Conservation (phyloP, 2,113 vertebrate species). For the Crotalus helleri region DNA sequence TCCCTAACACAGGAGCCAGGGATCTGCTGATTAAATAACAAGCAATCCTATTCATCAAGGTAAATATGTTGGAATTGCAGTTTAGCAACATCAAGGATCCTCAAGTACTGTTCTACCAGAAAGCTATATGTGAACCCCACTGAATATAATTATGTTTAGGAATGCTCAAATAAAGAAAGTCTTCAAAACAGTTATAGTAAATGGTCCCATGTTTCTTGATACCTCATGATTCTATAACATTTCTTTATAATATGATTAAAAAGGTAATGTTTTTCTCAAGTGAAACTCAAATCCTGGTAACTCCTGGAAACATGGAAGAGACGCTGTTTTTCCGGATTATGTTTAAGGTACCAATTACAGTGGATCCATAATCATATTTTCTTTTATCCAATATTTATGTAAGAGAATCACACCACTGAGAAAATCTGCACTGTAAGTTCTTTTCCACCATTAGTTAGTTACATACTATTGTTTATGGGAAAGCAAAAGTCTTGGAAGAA, state of each 20-base stretch:
- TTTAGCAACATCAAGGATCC: background rate
- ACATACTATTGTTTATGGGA: background rate
- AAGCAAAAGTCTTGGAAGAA: slow-evolving; percentile 22
- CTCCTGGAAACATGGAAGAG: background rate
- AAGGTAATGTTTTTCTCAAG: background rate
- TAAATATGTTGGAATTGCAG: background rate
- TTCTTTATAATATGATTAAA: background rate
- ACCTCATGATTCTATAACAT: background rate
- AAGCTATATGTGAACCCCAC: background rate
- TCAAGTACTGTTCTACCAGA: no score
- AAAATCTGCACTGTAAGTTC: background rate
- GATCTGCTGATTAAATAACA: background rate
- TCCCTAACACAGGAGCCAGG: background rate
- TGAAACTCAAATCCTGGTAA: background rate
- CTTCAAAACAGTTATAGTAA: background rate
- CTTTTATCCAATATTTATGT: background rate
- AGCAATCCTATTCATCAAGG: background rate
- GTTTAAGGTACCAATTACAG: background rate
- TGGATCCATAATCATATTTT: background rate
- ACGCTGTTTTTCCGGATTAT: background rate
- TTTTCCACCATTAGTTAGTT: background rate
- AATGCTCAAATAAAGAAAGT: background rate
- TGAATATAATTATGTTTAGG: background rate
- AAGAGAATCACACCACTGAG: background rate
- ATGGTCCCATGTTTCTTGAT: background rate